phyloP scores from a whole-genome alignment of 2,888 invertebrate species.

The Melieria crassipennis region DNA sequence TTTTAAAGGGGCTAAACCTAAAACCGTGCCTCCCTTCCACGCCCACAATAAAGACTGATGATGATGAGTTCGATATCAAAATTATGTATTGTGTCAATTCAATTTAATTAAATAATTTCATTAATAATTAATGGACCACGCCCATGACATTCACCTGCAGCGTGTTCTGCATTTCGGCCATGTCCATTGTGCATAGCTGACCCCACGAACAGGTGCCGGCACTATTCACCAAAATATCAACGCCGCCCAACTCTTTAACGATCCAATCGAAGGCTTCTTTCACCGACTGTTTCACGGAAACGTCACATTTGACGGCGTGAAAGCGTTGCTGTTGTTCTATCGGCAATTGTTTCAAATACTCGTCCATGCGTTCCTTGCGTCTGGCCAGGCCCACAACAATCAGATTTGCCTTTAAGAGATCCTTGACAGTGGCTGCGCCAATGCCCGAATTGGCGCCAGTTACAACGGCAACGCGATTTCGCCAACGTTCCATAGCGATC shows the following conservation, averaged over 20 bases:
- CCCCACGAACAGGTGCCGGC: constrained; percentile 58
- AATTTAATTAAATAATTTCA: no score
- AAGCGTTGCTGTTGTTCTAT: constrained; percentile 53
- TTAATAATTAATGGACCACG: constrained; percentile 50
- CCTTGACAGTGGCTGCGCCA: constrained; percentile 67
- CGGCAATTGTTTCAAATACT: constrained; percentile 46
- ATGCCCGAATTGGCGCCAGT: constrained; percentile 74
- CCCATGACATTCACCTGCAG: constrained; percentile 68
- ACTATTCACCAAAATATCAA: constrained; percentile 71
- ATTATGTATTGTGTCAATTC: no score
- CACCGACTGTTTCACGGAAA: constrained; percentile 68
- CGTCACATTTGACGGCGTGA: constrained; percentile 66
- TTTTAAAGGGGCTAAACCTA: no score
- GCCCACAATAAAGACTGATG: no score
- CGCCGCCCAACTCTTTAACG: constrained; percentile 67
- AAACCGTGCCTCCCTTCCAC: no score
- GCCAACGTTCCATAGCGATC: constrained; percentile 69
- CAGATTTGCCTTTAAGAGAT: constrained; percentile 67
- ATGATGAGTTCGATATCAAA: no score
- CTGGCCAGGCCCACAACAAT: constrained; percentile 70
- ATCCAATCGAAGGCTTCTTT: constrained; percentile 68
- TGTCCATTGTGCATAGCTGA: constrained; percentile 47
- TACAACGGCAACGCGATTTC: constrained; percentile 71
- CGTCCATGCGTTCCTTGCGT: constrained; percentile 66
- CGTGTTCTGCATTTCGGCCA: constrained; percentile 47